Base-by-base conservation (phyloP, 2,797 vertebrate species). In the Botia kubotai region DNA sequence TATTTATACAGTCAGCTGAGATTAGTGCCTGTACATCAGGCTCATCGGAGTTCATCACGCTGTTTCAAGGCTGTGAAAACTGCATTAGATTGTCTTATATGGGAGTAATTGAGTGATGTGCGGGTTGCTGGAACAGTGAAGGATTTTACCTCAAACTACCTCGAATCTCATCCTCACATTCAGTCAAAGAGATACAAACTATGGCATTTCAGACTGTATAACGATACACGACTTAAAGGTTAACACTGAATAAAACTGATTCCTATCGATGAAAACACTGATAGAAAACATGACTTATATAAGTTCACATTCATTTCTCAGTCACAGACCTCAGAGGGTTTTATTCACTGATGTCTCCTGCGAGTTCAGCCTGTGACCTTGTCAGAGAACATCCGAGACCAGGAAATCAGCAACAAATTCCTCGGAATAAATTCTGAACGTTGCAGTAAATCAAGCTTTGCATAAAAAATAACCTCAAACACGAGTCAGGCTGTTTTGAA, bases 1-100 rank as follows among this genome's bases (percentile, higher is more conserved):
- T 67, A 74, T 80, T 60, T 67, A 62, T 21, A 26, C 26, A 66
- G 66, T 21, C 48, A 62, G 48, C 67, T 81, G 67, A 76, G 57
- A 70, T 7, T 60, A 55, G 52, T 60, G 67, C 68, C 72, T 71
- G 77, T 36, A 79, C 67, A 62, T 71, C 57, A 72, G 39, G 55
- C 57, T 79, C 46, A 21, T 62, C 53, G 23, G 71, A 63, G 77
- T 79, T 71, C 57, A 62, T 79, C 67, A 79, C 14, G 6, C 77
- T 62, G 43, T 12, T 63, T 79, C 36, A 70, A 70, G 17, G 2
- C 55, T 72, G 77, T 79, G 67, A 71, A 78, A 52, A 52, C 26
- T 10, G 6, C 17, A 23, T 36, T 23, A 63, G 21, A 46, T 26
- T 50, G 23, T 19, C 75, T 77, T 69, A 36, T 7, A 39, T 39